Percentiles rank a stretch among this genome's conserved stretches.
Evolutionary conservation across 2,797 vertebrate genomes (phyloP).

Genomic region (Mormyrops attenuatus): DNA sequence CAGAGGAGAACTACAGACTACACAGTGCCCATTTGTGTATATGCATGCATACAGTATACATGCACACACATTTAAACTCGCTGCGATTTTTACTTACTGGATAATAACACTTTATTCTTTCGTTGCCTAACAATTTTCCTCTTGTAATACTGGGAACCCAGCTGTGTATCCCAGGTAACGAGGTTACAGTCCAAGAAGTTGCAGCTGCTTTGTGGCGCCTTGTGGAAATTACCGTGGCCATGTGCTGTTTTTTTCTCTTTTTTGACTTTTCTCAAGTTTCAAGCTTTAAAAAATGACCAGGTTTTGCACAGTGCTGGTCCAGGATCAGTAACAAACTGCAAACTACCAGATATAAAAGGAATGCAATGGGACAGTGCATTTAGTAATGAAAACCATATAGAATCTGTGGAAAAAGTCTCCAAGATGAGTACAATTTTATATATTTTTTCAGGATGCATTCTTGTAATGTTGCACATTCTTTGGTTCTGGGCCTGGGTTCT

Average conservation of each 20-base stretch:
- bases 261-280: background rate
- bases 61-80: background rate
- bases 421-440: background rate
- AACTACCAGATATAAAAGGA: background rate
- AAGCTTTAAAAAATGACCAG: background rate
- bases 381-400: background rate
- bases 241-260: background rate
- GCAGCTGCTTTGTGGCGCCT: background rate
- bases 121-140: background rate
- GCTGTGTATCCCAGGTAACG: conserved; percentile 4
- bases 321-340: background rate
- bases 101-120: background rate
- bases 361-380: background rate
- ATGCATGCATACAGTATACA: background rate
- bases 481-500: background rate
- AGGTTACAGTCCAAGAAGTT: background rate
- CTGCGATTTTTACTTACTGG: background rate
- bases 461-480: background rate
- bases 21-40: background rate
- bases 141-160: background rate
- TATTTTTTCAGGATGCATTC: background rate
- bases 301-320: background rate
- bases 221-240: background rate
- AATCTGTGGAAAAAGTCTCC: background rate
- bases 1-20: background rate